Conservation (phyloP, 2,797 vertebrate species). For the Ctenosaura bakeri region DNA sequence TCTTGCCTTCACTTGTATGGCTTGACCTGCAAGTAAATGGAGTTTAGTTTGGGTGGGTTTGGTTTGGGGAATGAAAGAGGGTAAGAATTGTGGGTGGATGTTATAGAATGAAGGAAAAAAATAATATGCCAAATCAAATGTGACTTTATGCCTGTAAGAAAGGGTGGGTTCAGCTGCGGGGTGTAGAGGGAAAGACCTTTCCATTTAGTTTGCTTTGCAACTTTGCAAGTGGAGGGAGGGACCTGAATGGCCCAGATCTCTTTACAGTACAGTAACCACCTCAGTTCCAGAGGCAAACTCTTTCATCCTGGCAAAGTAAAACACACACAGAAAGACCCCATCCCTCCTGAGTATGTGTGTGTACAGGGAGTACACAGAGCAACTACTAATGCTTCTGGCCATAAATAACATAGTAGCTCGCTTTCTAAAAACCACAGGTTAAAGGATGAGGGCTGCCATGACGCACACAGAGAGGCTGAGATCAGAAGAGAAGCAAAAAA, state of each 20-base stretch:
- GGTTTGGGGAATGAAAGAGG: not conserved
- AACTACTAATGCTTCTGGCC: conserved; percentile 74
- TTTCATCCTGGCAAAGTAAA: conserved; percentile 66
- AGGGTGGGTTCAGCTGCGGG: not conserved
- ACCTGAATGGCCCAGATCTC: conserved; percentile 51
- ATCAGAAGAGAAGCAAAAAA: conserved; percentile 77
- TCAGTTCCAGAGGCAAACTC: conserved; percentile 56
- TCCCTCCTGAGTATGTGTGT: conserved; percentile 36
- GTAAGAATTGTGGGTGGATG: conserved; percentile 19
- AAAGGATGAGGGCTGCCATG: conserved; percentile 80
- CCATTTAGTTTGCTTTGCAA: conserved; percentile 32
- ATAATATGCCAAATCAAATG: not conserved
- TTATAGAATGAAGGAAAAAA: not conserved
- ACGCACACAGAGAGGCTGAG: conserved; percentile 79
- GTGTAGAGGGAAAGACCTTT: not conserved
- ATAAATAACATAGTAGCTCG: conserved; percentile 84
- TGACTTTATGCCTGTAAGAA: not conserved
- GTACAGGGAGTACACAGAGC: conserved; percentile 62
- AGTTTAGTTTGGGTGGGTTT: not conserved
- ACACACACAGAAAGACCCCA: conserved; percentile 38
- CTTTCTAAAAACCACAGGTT: conserved; percentile 80
- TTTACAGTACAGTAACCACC: conserved; percentile 34
- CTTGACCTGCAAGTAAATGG: rapidly evolving
- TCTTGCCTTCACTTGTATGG: not conserved
- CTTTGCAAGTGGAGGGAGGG: conserved; percentile 58